A percentile compares a stretch with the other conserved stretches of the same genome.
These are phyloP conservation scores for Phylloscopus trochilus DNA, from an alignment of 2,113 vertebrate genomes.

Conservation along the genomic window DNA sequence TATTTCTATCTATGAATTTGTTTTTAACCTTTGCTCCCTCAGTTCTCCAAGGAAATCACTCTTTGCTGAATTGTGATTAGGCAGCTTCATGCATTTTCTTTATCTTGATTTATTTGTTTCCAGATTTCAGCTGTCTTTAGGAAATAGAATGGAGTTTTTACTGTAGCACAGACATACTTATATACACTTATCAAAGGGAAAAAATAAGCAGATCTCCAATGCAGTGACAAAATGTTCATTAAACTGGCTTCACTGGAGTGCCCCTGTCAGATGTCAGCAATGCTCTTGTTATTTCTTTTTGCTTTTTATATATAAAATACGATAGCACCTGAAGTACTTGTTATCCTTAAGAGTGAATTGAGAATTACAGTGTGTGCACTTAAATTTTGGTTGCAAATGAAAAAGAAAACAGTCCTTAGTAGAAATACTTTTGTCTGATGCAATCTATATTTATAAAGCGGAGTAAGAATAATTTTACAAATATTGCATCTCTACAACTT, in stretches of 20 bases:
- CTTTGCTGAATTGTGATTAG: neutral
- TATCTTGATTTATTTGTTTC: neutral
- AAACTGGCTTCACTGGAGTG: neutral
- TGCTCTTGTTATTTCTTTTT: neutral
- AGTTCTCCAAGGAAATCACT: neutral
- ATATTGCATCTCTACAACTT: neutral
- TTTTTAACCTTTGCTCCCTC: neutral
- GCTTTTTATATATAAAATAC: neutral
- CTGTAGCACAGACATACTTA: neutral
- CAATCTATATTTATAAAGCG: neutral
- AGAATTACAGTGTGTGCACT: neutral
- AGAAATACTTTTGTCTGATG: neutral
- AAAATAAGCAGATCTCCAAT: neutral
- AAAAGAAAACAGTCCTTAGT: neutral
- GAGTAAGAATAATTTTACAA: neutral
- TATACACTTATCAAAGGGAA: neutral
- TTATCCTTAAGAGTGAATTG: neutral
- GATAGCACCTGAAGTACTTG: neutral
- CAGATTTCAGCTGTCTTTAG: neutral
- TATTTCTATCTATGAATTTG: neutral
- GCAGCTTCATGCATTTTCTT: neutral
- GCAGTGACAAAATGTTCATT: neutral
- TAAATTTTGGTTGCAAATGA: neutral
- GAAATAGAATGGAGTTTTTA: neutral
- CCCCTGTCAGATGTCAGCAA: neutral